Percentiles rank a stretch among this genome's conserved stretches.
phyloP scores from a whole-genome alignment of 2,888 invertebrate genomes.

The Catocala sponsa region DNA sequence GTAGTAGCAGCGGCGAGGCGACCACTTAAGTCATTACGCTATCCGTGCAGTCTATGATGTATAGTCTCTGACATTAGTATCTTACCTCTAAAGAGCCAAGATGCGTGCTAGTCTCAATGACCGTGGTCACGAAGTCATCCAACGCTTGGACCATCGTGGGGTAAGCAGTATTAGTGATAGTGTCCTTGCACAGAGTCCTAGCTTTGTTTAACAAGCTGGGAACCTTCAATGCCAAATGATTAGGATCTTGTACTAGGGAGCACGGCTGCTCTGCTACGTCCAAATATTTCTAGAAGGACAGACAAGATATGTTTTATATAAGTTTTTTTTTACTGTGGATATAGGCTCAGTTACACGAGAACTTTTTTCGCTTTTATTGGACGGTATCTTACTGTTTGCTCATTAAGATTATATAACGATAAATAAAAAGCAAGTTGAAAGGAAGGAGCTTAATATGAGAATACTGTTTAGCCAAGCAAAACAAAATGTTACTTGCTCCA shows the following conservation, averaged over 20 bases:
- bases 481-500: too few relatives aligned
- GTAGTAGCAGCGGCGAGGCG: too few relatives aligned
- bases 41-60: too few relatives aligned
- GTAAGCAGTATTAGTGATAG: conserved; percentile 87
- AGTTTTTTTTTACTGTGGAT: background rate
- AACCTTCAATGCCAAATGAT: conserved; percentile 70
- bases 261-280: conserved; percentile 73
- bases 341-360: background rate
- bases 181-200: conserved; percentile 89
- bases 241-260: conserved; percentile 60
- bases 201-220: conserved; percentile 88
- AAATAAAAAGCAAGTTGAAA: too few relatives aligned
- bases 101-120: conserved; percentile 91
- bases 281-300: conserved; percentile 74
- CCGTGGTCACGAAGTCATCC: conserved; percentile 90
- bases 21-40: too few relatives aligned
- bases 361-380: too few relatives aligned
- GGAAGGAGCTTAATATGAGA: too few relatives aligned
- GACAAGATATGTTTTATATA: conserved; percentile 2
- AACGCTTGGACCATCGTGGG: conserved; percentile 89
- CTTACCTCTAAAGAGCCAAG: conserved; percentile 90
- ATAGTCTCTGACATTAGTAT: background rate
- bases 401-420: too few relatives aligned
- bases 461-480: too few relatives aligned
- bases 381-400: too few relatives aligned